Conservation (phyloP, 2,888 invertebrate species). For the Drosophila putrida region DNA sequence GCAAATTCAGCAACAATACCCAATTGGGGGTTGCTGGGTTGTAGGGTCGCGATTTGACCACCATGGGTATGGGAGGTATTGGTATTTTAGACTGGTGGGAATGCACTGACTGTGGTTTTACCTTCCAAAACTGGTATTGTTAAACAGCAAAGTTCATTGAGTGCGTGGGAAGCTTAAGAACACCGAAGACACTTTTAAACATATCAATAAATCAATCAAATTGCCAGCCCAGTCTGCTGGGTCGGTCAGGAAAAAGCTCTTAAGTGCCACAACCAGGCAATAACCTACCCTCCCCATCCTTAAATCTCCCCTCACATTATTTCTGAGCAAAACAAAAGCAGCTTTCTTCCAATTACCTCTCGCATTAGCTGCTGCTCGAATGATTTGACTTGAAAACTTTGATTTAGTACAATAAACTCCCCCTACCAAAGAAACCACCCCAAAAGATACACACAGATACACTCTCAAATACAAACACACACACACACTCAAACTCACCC, state of each 20-base stretch:
- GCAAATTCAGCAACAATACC: constrained; percentile 34
- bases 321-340: constrained; percentile 49
- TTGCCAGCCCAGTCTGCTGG: constrained; percentile 13
- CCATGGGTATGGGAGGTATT: constrained; percentile 23
- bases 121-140: constrained; percentile 22
- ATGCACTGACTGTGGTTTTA: constrained; percentile 32
- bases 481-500: constrained; percentile 1
- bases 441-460: constrained; percentile 1
- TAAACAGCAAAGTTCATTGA: constrained; percentile 71
- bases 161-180: constrained; percentile 76
- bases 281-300: constrained; percentile 1
- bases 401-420: constrained; percentile 69
- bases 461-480: constrained; percentile 15
- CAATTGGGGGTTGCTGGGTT: constrained; percentile 3
- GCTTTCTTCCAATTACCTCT: constrained; percentile 60
- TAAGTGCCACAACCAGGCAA: constrained; percentile 50
- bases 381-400: constrained; percentile 74
- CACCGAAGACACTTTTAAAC: constrained; percentile 33
- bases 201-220: constrained; percentile 70
- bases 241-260: constrained; percentile 43
- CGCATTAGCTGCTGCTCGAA: constrained; percentile 67
- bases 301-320: neutral
- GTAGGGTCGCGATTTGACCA: neutral
- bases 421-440: constrained; percentile 29
- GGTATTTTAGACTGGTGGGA: constrained; percentile 74